phyloP scores from a whole-genome alignment of 2,888 invertebrate genomes.

The Amorpha juglandis region DNA sequence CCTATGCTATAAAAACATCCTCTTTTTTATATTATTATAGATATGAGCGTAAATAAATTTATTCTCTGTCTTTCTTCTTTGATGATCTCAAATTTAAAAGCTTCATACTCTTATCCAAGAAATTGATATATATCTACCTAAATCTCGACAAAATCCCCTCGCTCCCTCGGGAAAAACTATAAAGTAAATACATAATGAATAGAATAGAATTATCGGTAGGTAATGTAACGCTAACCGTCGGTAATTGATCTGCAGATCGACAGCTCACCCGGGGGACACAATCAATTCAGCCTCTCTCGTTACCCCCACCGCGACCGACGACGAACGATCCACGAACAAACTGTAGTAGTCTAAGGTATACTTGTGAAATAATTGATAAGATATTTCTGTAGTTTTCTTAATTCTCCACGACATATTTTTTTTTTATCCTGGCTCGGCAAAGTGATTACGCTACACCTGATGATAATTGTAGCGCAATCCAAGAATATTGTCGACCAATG shows the following conservation, averaged over 20 bases:
- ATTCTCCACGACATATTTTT: no score
- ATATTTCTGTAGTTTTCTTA: no score
- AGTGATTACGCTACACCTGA: no score
- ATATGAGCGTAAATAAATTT: no score
- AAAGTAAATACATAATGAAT: conserved; percentile 17
- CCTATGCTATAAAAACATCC: no score
- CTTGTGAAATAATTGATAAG: neutral
- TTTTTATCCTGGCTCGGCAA: no score
- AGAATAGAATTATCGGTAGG: conserved; percentile 19
- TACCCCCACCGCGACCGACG: neutral
- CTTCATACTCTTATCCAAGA: neutral
- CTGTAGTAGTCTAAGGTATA: neutral
- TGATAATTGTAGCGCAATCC: no score
- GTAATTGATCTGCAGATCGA: conserved; percentile 27
- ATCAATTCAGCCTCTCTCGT: conserved; percentile 20
- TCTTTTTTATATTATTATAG: no score
- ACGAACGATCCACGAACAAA: neutral
- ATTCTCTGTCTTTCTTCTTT: no score
- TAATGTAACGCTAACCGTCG: neutral
- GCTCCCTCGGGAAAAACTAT: neutral
- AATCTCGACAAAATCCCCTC: neutral
- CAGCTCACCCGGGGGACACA: conserved; percentile 22
- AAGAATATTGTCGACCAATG: no score
- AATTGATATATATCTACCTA: neutral
- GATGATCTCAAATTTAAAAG: no score